These are phyloP conservation scores for Labia minor DNA, from an alignment of 2,888 invertebrate species.

Conservation along the genomic window DNA sequence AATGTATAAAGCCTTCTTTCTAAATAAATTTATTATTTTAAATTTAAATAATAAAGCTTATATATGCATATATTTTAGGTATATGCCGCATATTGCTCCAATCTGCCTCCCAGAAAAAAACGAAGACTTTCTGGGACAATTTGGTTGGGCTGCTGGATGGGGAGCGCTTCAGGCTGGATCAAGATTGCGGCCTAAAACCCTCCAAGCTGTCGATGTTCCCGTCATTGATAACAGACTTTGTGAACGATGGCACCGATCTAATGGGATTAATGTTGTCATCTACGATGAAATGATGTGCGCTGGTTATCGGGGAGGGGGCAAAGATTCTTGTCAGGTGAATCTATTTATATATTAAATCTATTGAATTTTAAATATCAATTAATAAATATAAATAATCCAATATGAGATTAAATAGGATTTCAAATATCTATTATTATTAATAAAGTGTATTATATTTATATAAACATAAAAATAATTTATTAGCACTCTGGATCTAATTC, in stretches of 20 bases:
- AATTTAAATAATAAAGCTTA: too few species aligned
- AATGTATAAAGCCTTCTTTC: too few species aligned
- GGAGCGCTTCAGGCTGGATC: conserved; percentile 76
- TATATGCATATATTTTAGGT: too few species aligned
- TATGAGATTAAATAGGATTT: too few species aligned
- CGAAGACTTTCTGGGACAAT: conserved; percentile 79
- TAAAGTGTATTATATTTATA: too few species aligned
- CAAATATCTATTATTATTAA: too few species aligned
- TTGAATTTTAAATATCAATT: too few species aligned
- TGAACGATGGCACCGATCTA: conserved; percentile 55
- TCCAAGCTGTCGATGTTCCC: conserved; percentile 85
- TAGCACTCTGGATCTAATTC: too few species aligned
- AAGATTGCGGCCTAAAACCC: conserved; percentile 71
- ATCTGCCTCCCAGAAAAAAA: conserved; percentile 85
- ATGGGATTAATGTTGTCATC: conserved; percentile 78
- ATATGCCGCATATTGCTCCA: conserved; percentile 48
- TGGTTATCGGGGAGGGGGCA: conserved; percentile 78
- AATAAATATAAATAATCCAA: too few species aligned
- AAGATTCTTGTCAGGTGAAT: conserved; percentile 59
- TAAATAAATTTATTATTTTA: too few species aligned
- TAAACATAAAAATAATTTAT: too few species aligned
- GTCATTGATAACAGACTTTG: conserved; percentile 78
- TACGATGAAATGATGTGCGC: conserved; percentile 94
- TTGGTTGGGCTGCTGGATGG: conserved; percentile 90
- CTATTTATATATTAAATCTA: background rate